A percentile compares a stretch with the other conserved stretches of the same genome.
phyloP scores from a whole-genome alignment of 2,888 invertebrate genomes.

The Leptothorax acervorum region DNA sequence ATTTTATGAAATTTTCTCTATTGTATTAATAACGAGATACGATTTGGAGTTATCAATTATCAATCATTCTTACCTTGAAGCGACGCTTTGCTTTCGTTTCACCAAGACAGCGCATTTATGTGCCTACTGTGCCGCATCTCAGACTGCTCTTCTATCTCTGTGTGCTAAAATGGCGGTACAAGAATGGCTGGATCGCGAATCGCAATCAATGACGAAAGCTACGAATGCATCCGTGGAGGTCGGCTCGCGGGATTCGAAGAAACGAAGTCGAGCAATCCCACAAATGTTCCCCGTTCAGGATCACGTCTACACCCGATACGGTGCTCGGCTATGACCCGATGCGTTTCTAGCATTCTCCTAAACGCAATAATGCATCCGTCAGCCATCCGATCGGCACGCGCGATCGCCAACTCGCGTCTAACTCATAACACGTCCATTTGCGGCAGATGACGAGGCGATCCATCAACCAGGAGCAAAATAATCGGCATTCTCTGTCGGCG shows the following conservation, averaged over 20 bases:
- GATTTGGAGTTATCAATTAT: not conserved
- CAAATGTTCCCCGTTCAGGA: conserved; percentile 69
- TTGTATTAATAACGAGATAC: not conserved
- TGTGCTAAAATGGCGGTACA: conserved; percentile 49
- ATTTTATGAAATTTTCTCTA: not conserved
- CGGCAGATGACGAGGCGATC: conserved; percentile 52
- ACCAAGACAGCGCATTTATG: not conserved
- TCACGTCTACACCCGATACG: conserved; percentile 55
- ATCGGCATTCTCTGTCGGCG: conserved; percentile 8
- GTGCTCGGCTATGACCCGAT: conserved; percentile 58
- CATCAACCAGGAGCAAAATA: conserved; percentile 17
- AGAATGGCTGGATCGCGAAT: conserved; percentile 66
- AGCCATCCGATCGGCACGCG: conserved; percentile 45
- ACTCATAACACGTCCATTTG: conserved; percentile 63
- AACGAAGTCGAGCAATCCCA: conserved; percentile 72
- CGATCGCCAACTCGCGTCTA: conserved; percentile 54
- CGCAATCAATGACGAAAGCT: conserved; percentile 63
- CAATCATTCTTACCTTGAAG: not conserved
- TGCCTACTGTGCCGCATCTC: not conserved
- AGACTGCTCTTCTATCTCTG: not conserved
- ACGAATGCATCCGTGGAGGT: conserved; percentile 45
- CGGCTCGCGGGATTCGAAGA: conserved; percentile 57
- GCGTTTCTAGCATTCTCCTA: conserved; percentile 70
- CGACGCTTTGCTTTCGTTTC: not conserved
- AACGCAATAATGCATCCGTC: conserved; percentile 69